Evolutionary conservation across 2,113 vertebrate species (phyloP).

Genomic region (Craseonycteris thonglongyai): DNA sequence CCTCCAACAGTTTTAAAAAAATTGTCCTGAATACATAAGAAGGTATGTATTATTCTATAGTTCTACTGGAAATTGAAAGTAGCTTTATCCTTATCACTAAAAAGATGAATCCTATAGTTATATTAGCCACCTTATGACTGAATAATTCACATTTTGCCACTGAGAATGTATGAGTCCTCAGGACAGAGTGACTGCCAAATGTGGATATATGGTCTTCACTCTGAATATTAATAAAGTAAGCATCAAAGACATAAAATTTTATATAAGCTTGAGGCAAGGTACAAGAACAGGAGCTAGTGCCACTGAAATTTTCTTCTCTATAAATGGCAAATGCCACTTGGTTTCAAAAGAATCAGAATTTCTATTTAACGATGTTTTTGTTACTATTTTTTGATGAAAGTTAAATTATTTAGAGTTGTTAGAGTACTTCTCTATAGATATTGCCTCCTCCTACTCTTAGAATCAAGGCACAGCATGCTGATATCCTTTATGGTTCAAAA

Average conservation of each 20-base stretch:
- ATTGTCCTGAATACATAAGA: not conserved
- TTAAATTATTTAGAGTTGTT: not conserved
- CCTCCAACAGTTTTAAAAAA: not conserved
- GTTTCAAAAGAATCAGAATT: slow-evolving; percentile 30
- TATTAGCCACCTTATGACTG: not conserved
- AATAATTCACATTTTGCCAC: slow-evolving; percentile 1
- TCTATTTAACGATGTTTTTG: not conserved
- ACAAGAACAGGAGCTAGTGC: not conserved
- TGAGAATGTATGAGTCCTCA: not conserved
- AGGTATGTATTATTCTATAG: not conserved
- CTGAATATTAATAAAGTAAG: slow-evolving; percentile 5
- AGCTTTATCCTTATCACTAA: not conserved
- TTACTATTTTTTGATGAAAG: not conserved
- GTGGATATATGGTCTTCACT: not conserved
- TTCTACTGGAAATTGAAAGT: not conserved
- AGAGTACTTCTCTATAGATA: not conserved
- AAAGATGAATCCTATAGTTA: not conserved
- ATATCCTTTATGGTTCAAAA: not conserved
- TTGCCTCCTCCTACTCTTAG: not conserved
- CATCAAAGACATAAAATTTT: not conserved
- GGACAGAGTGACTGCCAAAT: not conserved
- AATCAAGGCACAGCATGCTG: not conserved
- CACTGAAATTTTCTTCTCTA: not conserved
- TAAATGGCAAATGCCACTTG: not conserved
- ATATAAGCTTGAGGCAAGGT: not conserved